These are phyloP conservation scores for Trisateles emortualis DNA, from an alignment of 2,888 invertebrate species.

Conservation along the genomic window DNA sequence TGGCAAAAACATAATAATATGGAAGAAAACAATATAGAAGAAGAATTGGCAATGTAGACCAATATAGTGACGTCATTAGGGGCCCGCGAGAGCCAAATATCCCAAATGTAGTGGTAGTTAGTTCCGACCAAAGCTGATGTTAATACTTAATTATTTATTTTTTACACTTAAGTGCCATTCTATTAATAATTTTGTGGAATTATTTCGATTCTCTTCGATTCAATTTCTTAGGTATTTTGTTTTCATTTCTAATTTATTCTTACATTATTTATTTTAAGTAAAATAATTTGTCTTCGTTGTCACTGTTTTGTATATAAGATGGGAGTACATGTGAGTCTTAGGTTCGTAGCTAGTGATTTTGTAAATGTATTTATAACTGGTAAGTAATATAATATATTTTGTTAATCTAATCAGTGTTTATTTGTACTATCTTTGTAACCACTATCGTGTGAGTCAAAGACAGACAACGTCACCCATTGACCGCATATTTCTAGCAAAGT, in stretches of 20 bases:
- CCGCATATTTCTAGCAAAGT: too few species aligned
- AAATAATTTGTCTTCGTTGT: conserved; percentile 37
- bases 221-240: conserved; percentile 23
- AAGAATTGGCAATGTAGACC: conserved; percentile 74
- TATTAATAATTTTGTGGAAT: conserved; percentile 39
- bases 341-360: conserved; percentile 69
- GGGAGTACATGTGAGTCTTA: conserved; percentile 60
- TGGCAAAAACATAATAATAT: conserved; percentile 66
- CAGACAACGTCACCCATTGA: too few species aligned
- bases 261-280: conserved; percentile 15
- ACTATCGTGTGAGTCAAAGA: too few species aligned
- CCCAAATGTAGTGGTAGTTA: conserved; percentile 81
- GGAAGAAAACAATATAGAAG: conserved; percentile 71
- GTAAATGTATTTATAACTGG: conserved; percentile 37
- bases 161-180: conserved; percentile 65
- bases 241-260: conserved; percentile 21
- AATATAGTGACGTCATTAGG: conserved; percentile 29
- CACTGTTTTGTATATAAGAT: conserved; percentile 41
- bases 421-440: neutral
- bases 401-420: conserved; percentile 7
- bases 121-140: conserved; percentile 79
- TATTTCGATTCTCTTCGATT: conserved; percentile 20
- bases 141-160: conserved; percentile 62
- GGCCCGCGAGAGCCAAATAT: conserved; percentile 46
- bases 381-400: conserved; percentile 38